phyloP scores from a whole-genome alignment of 1,140 invertebrate species.

The Sycophila sp. region DNA sequence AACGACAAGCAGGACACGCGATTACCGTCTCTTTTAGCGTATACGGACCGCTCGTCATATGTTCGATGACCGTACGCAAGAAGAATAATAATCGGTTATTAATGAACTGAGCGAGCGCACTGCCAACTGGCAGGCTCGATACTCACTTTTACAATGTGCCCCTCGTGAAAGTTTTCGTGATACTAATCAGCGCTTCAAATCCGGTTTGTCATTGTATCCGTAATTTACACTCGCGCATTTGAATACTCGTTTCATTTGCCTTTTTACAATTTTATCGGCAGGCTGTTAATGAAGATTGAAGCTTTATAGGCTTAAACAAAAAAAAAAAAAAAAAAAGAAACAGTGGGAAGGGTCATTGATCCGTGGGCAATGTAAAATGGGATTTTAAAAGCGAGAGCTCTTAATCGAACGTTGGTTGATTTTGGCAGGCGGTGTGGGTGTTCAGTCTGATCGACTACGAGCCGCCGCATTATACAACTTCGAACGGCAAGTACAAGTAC shows the following conservation, averaged over 20 bases:
- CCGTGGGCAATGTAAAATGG: too few species aligned
- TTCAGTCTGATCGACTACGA: slow-evolving; percentile 88
- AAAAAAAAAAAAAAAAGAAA: too few species aligned
- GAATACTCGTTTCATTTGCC: too few species aligned
- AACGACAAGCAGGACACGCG: slow-evolving; percentile 7
- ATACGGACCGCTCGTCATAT: neutral
- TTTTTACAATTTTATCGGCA: too few species aligned
- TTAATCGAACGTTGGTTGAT: too few species aligned
- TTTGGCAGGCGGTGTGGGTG: slow-evolving; percentile 81
- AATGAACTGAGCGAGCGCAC: neutral
- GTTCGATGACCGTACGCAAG: neutral
- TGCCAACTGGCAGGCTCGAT: neutral
- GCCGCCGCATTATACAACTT: slow-evolving; percentile 81
- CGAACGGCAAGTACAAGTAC: slow-evolving; percentile 75
- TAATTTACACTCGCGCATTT: neutral
- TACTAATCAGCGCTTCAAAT: neutral
- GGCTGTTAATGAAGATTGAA: too few species aligned
- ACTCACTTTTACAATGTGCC: too few species aligned
- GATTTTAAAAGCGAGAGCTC: too few species aligned
- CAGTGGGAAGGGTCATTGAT: too few species aligned
- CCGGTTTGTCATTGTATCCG: neutral
- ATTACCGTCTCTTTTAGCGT: slow-evolving; percentile 12
- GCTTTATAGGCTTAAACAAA: too few species aligned
- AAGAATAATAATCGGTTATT: neutral
- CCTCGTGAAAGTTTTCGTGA: too few species aligned